phyloP scores from a whole-genome alignment of 2,888 invertebrate species.

The Pollenia griseotomentosa region DNA sequence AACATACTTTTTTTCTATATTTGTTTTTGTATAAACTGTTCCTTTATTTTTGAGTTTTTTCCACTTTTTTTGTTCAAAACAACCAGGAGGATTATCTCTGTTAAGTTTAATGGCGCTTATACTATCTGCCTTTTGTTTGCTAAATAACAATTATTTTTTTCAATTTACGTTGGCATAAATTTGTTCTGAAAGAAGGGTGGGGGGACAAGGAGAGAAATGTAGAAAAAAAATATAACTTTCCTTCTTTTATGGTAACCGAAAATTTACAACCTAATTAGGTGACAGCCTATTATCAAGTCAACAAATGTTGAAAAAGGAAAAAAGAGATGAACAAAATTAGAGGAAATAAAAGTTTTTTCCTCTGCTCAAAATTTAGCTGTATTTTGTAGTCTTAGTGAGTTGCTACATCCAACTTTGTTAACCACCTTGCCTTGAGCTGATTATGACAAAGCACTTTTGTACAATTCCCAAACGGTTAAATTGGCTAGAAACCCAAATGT shows the following conservation, averaged over 20 bases:
- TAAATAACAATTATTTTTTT: conserved; percentile 73
- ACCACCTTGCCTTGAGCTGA: conserved; percentile 81
- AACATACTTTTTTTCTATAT: conserved; percentile 55
- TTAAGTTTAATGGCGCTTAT: conserved; percentile 72
- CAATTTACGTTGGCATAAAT: conserved; percentile 70
- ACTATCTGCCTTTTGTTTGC: conserved; percentile 70
- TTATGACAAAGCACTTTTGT: conserved; percentile 82
- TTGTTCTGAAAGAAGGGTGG: background rate
- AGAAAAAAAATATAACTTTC: conserved; percentile 46
- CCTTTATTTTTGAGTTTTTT: no score
- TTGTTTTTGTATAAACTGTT: conserved; percentile 27
- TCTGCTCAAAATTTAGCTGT: conserved; percentile 66
- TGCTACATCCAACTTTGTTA: conserved; percentile 60
- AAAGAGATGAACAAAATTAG: conserved; percentile 43
- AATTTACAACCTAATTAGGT: conserved; percentile 81
- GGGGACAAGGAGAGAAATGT: conserved; percentile 3
- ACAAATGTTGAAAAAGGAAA: conserved; percentile 76
- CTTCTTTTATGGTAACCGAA: conserved; percentile 63
- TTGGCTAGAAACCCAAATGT: conserved; percentile 81
- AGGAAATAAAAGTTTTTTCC: conserved; percentile 77
- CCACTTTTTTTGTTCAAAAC: conserved; percentile 41
- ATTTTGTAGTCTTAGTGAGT: conserved; percentile 42
- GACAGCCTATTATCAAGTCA: conserved; percentile 83
- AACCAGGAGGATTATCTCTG: conserved; percentile 71
- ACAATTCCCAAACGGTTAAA: conserved; percentile 80